phyloP scores from a whole-genome alignment of 1,140 invertebrate species.

The Philopotamus ludificatus region DNA sequence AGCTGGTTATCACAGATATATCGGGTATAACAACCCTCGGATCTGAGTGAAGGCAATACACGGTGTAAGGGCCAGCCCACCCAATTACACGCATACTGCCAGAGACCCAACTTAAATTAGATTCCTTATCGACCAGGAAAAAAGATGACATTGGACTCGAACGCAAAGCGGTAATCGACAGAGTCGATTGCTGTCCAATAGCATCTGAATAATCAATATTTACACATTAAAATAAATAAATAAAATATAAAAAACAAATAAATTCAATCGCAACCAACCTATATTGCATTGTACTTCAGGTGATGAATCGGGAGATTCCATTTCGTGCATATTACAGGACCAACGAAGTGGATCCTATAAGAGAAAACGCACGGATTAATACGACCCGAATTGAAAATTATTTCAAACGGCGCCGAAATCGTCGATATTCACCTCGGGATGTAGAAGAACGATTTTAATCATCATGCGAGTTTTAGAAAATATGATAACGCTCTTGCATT shows the following conservation, averaged over 20 bases:
- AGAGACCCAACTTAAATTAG: slow-evolving; percentile 20
- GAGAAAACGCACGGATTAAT: not conserved
- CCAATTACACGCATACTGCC: slow-evolving; percentile 45
- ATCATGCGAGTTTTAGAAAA: slow-evolving; percentile 33
- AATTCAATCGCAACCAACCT: slow-evolving; percentile 11
- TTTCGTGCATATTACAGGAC: slow-evolving; percentile 27
- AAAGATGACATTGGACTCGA: not conserved
- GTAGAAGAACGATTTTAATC: slow-evolving; percentile 34
- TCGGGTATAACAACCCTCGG: slow-evolving; percentile 54
- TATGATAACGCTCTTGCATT: slow-evolving; percentile 33
- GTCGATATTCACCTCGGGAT: slow-evolving; percentile 17
- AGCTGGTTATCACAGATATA: slow-evolving; percentile 75
- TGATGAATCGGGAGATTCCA: slow-evolving; percentile 39
- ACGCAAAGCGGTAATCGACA: slow-evolving; percentile 4
- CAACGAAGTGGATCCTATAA: slow-evolving; percentile 16
- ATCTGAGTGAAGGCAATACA: slow-evolving; percentile 41
- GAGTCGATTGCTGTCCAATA: slow-evolving; percentile 9
- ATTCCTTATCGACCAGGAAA: not conserved
- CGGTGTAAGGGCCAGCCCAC: slow-evolving; percentile 52
- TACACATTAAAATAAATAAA: slow-evolving; percentile 1
- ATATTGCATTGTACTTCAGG: slow-evolving; percentile 39
- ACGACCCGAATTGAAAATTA: slow-evolving; percentile 10
- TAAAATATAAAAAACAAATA: not conserved
- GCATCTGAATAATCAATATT: slow-evolving; percentile 5
- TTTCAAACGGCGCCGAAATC: not conserved